phyloP scores from a whole-genome alignment of 2,888 invertebrate genomes.

The Pheosia tremula region DNA sequence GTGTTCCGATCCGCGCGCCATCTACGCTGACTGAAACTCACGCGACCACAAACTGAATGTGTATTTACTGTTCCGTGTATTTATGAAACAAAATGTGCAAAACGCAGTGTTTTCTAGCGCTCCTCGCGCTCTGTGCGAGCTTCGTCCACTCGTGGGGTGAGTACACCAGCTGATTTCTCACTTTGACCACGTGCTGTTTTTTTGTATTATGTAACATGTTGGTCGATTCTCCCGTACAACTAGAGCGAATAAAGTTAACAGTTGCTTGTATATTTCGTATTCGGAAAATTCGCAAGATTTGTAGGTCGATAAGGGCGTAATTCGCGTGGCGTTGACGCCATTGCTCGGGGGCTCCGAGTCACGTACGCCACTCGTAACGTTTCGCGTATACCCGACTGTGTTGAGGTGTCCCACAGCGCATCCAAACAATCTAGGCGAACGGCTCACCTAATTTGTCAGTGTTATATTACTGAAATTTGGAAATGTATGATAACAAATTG shows the following conservation, averaged over 20 bases:
- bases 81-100: constrained; percentile 78
- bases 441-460: constrained; percentile 36
- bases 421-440: constrained; percentile 16
- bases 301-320: constrained; percentile 74
- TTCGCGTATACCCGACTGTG: constrained; percentile 50
- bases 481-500: constrained; percentile 41
- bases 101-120: constrained; percentile 62
- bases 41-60: constrained; percentile 62
- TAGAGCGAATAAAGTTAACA: constrained; percentile 18
- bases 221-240: constrained; percentile 12
- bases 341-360: constrained; percentile 75
- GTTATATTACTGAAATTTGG: constrained; percentile 56
- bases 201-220: constrained; percentile 67
- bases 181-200: constrained; percentile 69
- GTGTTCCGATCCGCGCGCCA: constrained; percentile 61
- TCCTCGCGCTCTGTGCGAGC: constrained; percentile 57
- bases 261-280: constrained; percentile 22
- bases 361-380: constrained; percentile 78
- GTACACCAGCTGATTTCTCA: constrained; percentile 76
- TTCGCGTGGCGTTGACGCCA: constrained; percentile 82
- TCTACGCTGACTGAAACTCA: constrained; percentile 71
- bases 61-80: constrained; percentile 61
- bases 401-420: constrained; percentile 40
- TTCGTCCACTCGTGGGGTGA: constrained; percentile 72
- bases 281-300: constrained; percentile 30